Conservation (phyloP, 2,113 vertebrate species). For the Coturnix japonica region DNA sequence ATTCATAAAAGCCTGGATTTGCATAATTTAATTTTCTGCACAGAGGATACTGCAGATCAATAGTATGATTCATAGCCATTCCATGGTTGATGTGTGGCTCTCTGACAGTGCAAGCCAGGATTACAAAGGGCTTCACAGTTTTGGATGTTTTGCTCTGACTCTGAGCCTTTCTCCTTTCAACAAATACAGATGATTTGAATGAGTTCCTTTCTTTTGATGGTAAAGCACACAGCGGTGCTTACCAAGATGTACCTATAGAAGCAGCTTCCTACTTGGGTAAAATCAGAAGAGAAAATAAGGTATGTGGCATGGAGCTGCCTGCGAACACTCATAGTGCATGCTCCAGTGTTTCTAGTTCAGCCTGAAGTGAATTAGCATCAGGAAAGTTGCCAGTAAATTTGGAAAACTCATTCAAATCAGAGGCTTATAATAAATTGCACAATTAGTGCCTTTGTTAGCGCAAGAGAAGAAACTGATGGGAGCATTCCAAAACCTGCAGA, state of each 20-base stretch:
- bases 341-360: not conserved
- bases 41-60: constrained; percentile 87
- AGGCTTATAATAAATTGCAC: not conserved
- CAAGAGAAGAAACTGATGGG: not conserved
- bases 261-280: not conserved
- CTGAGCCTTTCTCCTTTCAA: constrained; percentile 11
- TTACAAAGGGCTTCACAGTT: constrained; percentile 60
- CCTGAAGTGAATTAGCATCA: constrained; percentile 16
- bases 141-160: constrained; percentile 48
- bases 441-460: constrained; percentile 3
- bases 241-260: not conserved
- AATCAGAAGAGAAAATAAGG: not conserved
- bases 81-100: constrained; percentile 75
- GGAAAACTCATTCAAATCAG: constrained; percentile 14
- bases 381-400: constrained; percentile 29
- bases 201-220: not conserved
- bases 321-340: not conserved
- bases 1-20: constrained; percentile 75
- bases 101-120: constrained; percentile 56
- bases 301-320: not conserved
- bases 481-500: not conserved
- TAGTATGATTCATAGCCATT: constrained; percentile 87
- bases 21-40: constrained; percentile 93
- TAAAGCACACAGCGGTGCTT: not conserved
- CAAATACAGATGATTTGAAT: constrained; percentile 23